phyloP scores from a whole-genome alignment of 2,888 invertebrate genomes.

The Argynnis bischoffii region DNA sequence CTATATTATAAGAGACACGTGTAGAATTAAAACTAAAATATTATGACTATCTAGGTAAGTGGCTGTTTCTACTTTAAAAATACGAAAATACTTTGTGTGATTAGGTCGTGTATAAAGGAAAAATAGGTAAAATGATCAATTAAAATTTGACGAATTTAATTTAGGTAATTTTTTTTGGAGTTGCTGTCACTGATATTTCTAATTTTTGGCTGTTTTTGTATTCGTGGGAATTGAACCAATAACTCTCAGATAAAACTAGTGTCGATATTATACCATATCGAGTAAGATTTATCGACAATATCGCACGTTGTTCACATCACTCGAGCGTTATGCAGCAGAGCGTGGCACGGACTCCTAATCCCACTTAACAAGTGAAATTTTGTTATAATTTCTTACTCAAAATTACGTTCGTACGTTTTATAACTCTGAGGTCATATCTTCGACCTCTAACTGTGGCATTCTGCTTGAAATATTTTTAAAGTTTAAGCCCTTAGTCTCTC shows the following conservation, averaged over 20 bases:
- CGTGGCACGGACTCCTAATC: slow-evolving; percentile 46
- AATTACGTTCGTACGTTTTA: slow-evolving; percentile 31
- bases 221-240: too few relatives aligned
- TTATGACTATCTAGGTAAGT: too few relatives aligned
- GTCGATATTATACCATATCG: neutral
- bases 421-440: slow-evolving; percentile 6
- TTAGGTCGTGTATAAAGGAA: too few relatives aligned
- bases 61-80: too few relatives aligned
- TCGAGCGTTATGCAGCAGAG: slow-evolving; percentile 43
- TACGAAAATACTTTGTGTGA: too few relatives aligned
- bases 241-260: neutral
- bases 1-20: neutral
- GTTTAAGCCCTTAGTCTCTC: neutral
- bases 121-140: too few relatives aligned
- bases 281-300: neutral
- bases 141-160: too few relatives aligned
- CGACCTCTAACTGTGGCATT: neutral
- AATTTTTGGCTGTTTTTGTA: too few relatives aligned
- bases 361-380: slow-evolving; percentile 50
- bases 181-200: too few relatives aligned
- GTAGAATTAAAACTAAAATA: too few relatives aligned
- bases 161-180: too few relatives aligned
- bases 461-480: neutral
- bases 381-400: slow-evolving; percentile 39
- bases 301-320: slow-evolving; percentile 36